These are phyloP conservation scores for Buphagus erythrorhynchus DNA, from an alignment of 2,797 vertebrate species.

Conservation along the genomic window DNA sequence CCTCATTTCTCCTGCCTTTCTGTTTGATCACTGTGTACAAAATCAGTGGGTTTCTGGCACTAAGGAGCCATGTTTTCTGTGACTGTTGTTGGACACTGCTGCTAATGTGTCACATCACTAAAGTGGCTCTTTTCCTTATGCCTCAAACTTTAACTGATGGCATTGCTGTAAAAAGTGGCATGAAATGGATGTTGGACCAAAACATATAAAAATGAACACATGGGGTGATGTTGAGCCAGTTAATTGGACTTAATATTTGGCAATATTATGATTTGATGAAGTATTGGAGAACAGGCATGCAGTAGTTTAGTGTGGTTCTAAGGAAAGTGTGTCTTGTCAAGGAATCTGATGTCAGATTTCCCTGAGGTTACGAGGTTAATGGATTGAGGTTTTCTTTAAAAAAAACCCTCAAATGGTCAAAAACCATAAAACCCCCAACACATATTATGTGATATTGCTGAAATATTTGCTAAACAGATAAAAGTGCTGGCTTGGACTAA, in stretches of 20 bases:
- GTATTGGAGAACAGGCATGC: not conserved
- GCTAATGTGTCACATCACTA: not conserved
- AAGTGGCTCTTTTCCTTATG: not conserved
- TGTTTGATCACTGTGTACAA: not conserved
- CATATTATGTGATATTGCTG: not conserved
- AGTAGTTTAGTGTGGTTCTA: not conserved
- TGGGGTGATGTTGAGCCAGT: not conserved
- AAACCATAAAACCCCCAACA: not conserved
- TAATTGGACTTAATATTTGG: not conserved
- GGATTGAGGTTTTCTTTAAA: constrained; percentile 23
- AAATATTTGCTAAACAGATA: not conserved
- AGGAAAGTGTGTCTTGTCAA: not conserved
- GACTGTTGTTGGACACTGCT: not conserved
- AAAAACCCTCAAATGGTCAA: not conserved
- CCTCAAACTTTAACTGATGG: not conserved
- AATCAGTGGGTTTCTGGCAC: not conserved
- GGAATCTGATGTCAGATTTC: not conserved
- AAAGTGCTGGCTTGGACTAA: not conserved
- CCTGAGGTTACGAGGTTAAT: constrained; percentile 35
- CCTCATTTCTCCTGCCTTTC: not conserved
- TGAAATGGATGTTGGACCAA: not conserved
- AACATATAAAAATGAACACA: not conserved
- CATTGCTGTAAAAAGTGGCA: not conserved
- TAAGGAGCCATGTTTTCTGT: not conserved
- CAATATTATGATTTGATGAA: not conserved